Evolutionary conservation across 23 tunicate species (phyloP), one percentile per base, ranked within the genome.

Genomic region (Trididemnum nubilum): DNA sequence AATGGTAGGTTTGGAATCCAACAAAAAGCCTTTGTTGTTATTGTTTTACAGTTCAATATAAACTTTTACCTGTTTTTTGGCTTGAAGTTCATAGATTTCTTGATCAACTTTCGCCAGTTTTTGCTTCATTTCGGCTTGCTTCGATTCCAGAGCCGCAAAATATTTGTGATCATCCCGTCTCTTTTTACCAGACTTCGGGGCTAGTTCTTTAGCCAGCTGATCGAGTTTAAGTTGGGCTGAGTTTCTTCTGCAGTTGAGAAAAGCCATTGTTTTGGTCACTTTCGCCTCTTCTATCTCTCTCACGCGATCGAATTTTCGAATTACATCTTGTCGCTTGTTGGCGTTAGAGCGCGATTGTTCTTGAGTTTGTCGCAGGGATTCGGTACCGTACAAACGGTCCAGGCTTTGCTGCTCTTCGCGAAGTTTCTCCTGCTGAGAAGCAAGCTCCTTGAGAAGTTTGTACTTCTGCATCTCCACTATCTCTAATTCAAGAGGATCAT

Each of bases 211-310:
- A 24, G 90, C 50, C 22, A 90, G 19, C 33, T 90, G 96, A 57
- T 90, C 89, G 63, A 90, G 86, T 52, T 90, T 90, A 0, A 90
- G 64, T 63, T 90, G 96, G 9, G 89, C 96, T 24, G 96, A 90
- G 35, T 90, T 90, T 34, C 96, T 81, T 32, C 96, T 66, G 0
- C 82, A 29, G 83, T 90, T 90, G 34, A 90, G 82, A 18, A 63
- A 85, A 12, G 90, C 88, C 82, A 90, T 73, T 54, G 32, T 70
- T 58, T 90, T 90, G 23, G 82, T 85, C 75, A 67, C 67, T 22
- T 80, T 80, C 34, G 58, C 52, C 73, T 80, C 90, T 57, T 90
- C 96, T 34, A 39, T 87, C 23, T 81, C 86, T 24, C 83, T 72
- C 52, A 64, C 87, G 7, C 84, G 97, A 2, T 78, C 85, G 81